Evolutionary conservation across 1,140 invertebrate genomes (phyloP), one percentile per base, ranked within the genome.

Genomic region (Listronotus oregonensis): DNA sequence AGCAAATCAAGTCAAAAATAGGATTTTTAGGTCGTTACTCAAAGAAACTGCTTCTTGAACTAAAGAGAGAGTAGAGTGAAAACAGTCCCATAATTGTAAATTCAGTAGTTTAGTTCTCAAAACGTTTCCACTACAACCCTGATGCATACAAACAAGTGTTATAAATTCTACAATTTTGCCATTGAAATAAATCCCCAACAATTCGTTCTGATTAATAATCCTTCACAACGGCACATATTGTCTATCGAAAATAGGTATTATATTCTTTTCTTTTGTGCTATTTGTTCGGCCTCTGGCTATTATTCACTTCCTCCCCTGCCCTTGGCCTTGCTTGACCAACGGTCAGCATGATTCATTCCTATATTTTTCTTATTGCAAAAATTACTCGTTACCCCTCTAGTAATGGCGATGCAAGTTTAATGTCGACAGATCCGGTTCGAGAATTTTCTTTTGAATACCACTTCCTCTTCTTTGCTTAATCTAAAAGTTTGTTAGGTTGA

Each of bases 261-360:
- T 18, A 47, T 17, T 47, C 17, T 11, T 34, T 58, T 47, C 43
- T 58, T 58, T 47, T 58, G 43, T 47, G 42, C 27, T 40, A 47
- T 47, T 58, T 58, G 43, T 58, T n/a, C 56, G 11, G 42, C 56
- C 56, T 43, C 31, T 17, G 42, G 56, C 43, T 14, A 58, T 58
- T 58, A 58, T 58, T 58, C 43, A 31, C 14, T 34, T 40, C 14
- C 10, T 46, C 56, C 56, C 56, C n/a, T 58, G 43, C 56, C 56
- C 56, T 58, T 58, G 56, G 56, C 56, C 56, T 47, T 58, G 42
- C 56, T 42, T 58, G 56, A 58, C 56, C 56, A 58, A 58, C 43
- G 56, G 56, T 58, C 56, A 58, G 43, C 11, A 40, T 58, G 56
- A 58, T 47, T 58, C 56, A 58, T 58, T 21, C 40, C n/a, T 17